These are phyloP conservation scores for Pterophyllum scalare DNA, from an alignment of 2,113 vertebrate genomes.

Conservation along the genomic window DNA sequence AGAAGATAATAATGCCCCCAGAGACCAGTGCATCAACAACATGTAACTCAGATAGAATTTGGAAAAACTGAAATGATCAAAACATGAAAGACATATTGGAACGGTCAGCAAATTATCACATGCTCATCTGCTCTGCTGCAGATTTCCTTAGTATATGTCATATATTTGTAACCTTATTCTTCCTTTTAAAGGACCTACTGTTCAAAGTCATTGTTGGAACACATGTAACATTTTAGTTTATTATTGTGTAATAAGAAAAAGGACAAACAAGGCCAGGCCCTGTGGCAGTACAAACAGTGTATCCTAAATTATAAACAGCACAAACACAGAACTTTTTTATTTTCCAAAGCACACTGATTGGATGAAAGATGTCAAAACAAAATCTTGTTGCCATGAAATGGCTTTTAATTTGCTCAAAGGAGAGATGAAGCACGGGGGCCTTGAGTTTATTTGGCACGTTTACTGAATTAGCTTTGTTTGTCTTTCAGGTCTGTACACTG, in stretches of 20 bases:
- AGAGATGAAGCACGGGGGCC: conserved; percentile 29
- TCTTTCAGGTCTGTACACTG: conserved; percentile 89
- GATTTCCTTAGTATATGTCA: not conserved
- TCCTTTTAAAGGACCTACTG: conserved; percentile 36
- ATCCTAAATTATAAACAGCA: conserved; percentile 74
- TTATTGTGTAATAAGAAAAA: conserved; percentile 61
- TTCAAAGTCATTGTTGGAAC: conserved; percentile 46
- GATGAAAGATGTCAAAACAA: conserved; percentile 81
- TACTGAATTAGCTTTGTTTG: conserved; percentile 78
- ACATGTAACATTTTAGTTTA: conserved; percentile 66
- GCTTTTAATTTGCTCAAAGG: conserved; percentile 74
- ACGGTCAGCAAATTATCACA: not conserved
- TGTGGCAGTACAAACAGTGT: conserved; percentile 63
- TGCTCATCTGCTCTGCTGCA: not conserved
- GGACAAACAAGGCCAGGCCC: conserved; percentile 50
- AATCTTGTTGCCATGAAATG: conserved; percentile 70
- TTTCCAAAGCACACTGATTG: conserved; percentile 69
- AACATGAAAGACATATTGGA: conserved; percentile 11
- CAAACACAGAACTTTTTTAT: conserved; percentile 70
- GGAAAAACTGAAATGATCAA: not conserved
- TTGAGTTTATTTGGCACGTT: conserved; percentile 67
- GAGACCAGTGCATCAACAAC: conserved; percentile 20
- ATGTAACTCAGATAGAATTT: conserved; percentile 35
- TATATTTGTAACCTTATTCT: not conserved
- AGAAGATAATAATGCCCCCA: not conserved